Evolutionary conservation across 2,797 vertebrate genomes (phyloP), one percentile per base, ranked within the genome.

Genomic region (Tinamus major): DNA sequence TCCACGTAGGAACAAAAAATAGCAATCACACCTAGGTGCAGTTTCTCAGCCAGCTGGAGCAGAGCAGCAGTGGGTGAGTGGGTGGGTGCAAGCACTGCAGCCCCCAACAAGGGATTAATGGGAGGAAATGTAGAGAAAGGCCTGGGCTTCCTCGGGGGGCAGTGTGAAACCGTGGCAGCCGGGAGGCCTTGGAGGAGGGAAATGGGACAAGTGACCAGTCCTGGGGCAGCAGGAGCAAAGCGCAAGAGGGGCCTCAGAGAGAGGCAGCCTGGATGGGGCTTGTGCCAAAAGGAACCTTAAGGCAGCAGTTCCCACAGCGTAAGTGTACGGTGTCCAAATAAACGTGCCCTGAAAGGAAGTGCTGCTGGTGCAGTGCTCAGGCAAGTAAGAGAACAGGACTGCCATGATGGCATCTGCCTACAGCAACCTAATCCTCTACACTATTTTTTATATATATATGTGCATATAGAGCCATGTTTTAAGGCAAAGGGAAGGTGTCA

Each of bases 71-170:
- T 29, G 35, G 27, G 24, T 0, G 2, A 89, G 64, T 1, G n/a
- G 49, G 74, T 85, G 41, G 27, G 11, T 92, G 23, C 29, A 90
- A 67, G 56, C 24, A 3, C 78, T 68, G 58, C 0, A 10, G 51
- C 58, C 8, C 2, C 69, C 84, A 74, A 81, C 82, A 82, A 80
- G 59, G 62, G 72, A 95, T 96, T 95, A 80, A 59, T 24, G 76
- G 76, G 39, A 92, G 79, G 89, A 94, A 96, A 89, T 92, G 90
- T 87, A 85, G 85, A 70, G 90, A 91, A 93, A 67, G 90, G 78
- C 86, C 96, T 90, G 61, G 88, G 80, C 96, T 96, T 95, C 94
- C 71, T 15, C 31, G 91, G 80, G 2, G 64, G 86, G 80, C 31
- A 83, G 85, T 93, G 80, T 90, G 77, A 96, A 92, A 44, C 37